Evolutionary conservation across 2,888 invertebrate species (phyloP).

Genomic region (Drosophila mettleri): DNA sequence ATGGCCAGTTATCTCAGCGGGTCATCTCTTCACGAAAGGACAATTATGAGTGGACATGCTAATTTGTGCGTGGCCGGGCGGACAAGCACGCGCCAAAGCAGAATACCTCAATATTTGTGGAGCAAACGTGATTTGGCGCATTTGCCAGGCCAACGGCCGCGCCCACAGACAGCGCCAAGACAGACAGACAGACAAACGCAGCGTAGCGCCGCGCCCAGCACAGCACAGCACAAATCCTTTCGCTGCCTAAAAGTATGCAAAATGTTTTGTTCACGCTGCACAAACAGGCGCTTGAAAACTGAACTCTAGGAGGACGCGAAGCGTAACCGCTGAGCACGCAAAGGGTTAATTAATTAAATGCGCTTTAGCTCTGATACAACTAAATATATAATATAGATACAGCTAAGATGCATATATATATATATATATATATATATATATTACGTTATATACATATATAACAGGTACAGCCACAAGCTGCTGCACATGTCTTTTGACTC

Average conservation of each 20-base stretch:
- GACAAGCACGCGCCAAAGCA: constrained; percentile 70
- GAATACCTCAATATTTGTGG: constrained; percentile 82
- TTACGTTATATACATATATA: neutral
- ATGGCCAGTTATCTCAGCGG: constrained; percentile 79
- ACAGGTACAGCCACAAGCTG: constrained; percentile 9
- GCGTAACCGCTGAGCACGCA: constrained; percentile 79
- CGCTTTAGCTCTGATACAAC: constrained; percentile 38
- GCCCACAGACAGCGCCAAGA: constrained; percentile 41
- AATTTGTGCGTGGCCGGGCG: constrained; percentile 77
- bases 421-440: neutral
- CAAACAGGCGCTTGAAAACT: constrained; percentile 59
- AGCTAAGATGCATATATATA: constrained; percentile 5
- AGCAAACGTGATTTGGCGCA: constrained; percentile 79
- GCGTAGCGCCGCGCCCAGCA: constrained; percentile 48
- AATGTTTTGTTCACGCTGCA: constrained; percentile 65
- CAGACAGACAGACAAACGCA: no score
- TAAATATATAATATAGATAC: constrained; percentile 10
- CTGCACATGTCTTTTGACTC: constrained; percentile 28
- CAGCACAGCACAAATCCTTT: constrained; percentile 39
- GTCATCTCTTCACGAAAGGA: constrained; percentile 82
- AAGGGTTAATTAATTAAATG: constrained; percentile 82
- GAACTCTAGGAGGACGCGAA: constrained; percentile 43
- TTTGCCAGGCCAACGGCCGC: constrained; percentile 62
- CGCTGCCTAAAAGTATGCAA: constrained; percentile 66
- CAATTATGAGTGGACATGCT: constrained; percentile 83